Base-by-base conservation (phyloP, 2,888 invertebrate genomes). In the Drosophila bunnanda region DNA sequence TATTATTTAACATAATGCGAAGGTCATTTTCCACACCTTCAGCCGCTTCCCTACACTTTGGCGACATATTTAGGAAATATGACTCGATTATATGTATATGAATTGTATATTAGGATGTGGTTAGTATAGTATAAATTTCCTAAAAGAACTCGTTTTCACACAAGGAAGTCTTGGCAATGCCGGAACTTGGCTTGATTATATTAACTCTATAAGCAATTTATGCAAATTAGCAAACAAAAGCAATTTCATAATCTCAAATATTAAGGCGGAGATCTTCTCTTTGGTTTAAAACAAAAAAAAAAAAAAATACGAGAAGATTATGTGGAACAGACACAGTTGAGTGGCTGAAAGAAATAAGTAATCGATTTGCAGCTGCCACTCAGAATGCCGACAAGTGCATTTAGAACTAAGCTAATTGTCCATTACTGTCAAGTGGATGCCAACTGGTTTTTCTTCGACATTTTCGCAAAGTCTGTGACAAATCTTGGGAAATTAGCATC, bases 321-420 rank as follows among this genome's bases (percentile, higher is more conserved):
- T 54, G 54, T 67, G 67, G 67, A 38, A 39, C 68, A 67, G 28
- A 15, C 54, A 7, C 54, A 55, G 34, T 28, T 17, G 36, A 52
- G 48, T n/a, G 34, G 28, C 43, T 12, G 5, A 10, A n/a, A n/a
- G 22, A 20, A 34, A 1, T 25, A 25, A 38, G 44, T 54, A 78
- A 67, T 73, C 57, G 38, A 32, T 36, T 81, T 73, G 52, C 46
- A 57, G 71, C 28, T 60, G 54, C 43, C 54, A 67, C 43, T 53
- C 44, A 34, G 34, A 30, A 36, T 41, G 65, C 52, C 68, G 54
- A 32, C 57, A 25, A 54, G 39, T 61, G 56, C 60, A 46, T 73
- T 74, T 57, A 77, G 44, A 87, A 69, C 62, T 69, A 59, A 82
- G 85, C 76, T 85, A 88, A 84, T 84, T 88, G 88, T 58, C 72